Evolutionary conservation across 2,113 vertebrate genomes (phyloP).

Genomic region (Sclerurus mexicanus): DNA sequence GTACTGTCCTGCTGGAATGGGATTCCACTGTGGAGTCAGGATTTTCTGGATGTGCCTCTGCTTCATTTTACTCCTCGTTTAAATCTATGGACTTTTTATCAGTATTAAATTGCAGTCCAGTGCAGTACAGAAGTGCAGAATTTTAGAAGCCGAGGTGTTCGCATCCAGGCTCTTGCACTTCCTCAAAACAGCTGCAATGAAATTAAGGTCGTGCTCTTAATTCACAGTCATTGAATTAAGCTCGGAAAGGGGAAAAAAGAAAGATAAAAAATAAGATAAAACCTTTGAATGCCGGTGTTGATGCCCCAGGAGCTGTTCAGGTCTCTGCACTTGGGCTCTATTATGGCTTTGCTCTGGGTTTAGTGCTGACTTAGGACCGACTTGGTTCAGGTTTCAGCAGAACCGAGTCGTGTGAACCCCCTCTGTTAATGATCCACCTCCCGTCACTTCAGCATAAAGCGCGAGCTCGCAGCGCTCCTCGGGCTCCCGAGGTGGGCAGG

Average conservation of each 20-base stretch:
- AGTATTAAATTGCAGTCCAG: neutral
- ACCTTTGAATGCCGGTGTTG: neutral
- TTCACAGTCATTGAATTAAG: neutral
- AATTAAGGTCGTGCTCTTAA: neutral
- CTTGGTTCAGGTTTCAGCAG: neutral
- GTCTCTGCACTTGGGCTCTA: neutral
- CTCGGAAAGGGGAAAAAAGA: neutral
- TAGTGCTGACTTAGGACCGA: neutral
- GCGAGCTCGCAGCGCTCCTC: too few species aligned
- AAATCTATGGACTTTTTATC: neutral
- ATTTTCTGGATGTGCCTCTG: neutral
- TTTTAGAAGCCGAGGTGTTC: neutral
- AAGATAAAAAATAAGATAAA: neutral
- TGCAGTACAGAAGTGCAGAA: neutral
- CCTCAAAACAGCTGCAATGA: neutral
- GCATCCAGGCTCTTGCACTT: neutral
- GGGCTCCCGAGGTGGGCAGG: too few species aligned
- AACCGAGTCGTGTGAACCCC: neutral
- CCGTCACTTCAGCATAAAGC: too few species aligned
- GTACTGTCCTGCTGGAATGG: neutral
- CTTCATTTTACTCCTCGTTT: neutral
- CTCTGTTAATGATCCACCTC: conserved; percentile 11
- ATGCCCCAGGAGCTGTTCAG: neutral
- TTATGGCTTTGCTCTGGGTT: neutral
- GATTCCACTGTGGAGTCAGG: neutral